phyloP scores from a whole-genome alignment of 2,888 invertebrate genomes.

The Coecobrya sp. region DNA sequence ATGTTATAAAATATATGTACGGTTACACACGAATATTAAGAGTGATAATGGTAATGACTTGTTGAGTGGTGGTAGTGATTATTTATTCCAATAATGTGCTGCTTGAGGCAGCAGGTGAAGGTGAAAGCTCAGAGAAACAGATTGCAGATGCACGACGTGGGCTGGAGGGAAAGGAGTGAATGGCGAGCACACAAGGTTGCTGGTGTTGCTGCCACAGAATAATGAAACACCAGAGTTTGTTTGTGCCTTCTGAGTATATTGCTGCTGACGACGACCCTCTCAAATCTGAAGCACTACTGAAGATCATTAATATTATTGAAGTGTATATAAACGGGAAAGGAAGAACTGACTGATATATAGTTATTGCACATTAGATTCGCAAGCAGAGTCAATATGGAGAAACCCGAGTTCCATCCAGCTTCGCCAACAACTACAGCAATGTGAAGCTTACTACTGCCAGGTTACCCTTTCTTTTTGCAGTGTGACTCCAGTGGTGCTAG shows the following conservation, averaged over 20 bases:
- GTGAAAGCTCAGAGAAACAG: slow-evolving; percentile 13
- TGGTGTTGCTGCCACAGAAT: not conserved
- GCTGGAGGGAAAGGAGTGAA: not conserved
- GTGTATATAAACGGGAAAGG: slow-evolving; percentile 63
- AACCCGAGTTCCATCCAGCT: slow-evolving; percentile 3
- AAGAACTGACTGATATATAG: slow-evolving; percentile 36
- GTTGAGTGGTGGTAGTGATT: slow-evolving; percentile 18
- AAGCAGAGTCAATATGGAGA: slow-evolving; percentile 25
- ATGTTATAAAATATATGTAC: not conserved
- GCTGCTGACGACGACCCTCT: slow-evolving; percentile 45
- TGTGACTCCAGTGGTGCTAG: not conserved
- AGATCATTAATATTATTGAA: slow-evolving; percentile 72
- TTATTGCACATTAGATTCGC: slow-evolving; percentile 41
- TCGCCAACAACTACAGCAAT: not conserved
- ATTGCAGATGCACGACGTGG: slow-evolving; percentile 13
- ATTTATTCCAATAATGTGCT: slow-evolving; percentile 34
- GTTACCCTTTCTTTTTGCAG: slow-evolving; percentile 1
- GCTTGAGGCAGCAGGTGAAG: slow-evolving; percentile 40
- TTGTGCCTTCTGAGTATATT: not conserved
- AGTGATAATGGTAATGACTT: slow-evolving; percentile 35
- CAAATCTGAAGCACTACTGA: slow-evolving; percentile 77
- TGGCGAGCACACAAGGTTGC: not conserved
- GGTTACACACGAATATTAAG: not conserved
- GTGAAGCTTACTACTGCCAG: not conserved
- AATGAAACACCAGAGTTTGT: not conserved